A percentile compares a stretch with the other conserved stretches of the same genome.
These are phyloP conservation scores for Cryptocheilus praepositus DNA, from an alignment of 2,888 invertebrate species.

Conservation along the genomic window DNA sequence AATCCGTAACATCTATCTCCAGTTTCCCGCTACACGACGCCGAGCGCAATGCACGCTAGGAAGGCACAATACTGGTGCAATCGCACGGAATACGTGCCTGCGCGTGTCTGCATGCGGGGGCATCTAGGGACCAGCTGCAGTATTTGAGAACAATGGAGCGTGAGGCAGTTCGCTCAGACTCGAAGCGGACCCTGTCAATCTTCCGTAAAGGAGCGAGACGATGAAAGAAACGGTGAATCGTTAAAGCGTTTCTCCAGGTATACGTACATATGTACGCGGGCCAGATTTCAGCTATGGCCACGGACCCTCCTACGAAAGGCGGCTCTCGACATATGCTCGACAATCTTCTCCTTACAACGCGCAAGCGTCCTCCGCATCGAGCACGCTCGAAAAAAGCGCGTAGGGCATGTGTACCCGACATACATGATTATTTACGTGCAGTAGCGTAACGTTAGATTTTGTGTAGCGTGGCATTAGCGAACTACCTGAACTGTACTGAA, in stretches of 20 bases:
- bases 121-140: conserved; percentile 58
- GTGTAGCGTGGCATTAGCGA: too few relatives aligned
- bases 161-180: conserved; percentile 46
- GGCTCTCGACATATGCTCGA: too few relatives aligned
- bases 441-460: too few relatives aligned
- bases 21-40: conserved; percentile 35
- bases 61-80: conserved; percentile 34
- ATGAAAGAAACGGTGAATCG: conserved; percentile 16
- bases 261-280: neutral
- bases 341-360: too few relatives aligned
- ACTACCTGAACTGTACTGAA: too few relatives aligned
- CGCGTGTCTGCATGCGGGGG: conserved; percentile 24
- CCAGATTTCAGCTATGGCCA: too few relatives aligned
- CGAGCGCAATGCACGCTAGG: conserved; percentile 25
- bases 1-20: conserved; percentile 14
- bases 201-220: conserved; percentile 35
- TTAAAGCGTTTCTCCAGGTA: neutral
- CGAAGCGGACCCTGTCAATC: conserved; percentile 46
- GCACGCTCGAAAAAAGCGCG: too few relatives aligned
- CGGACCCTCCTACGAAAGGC: too few relatives aligned
- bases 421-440: too few relatives aligned
- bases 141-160: conserved; percentile 58
- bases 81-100: conserved; percentile 35
- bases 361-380: too few relatives aligned
- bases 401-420: too few relatives aligned